These are phyloP conservation scores for Zaprionus camerounensis DNA, from an alignment of 1,140 invertebrate species.

Conservation along the genomic window DNA sequence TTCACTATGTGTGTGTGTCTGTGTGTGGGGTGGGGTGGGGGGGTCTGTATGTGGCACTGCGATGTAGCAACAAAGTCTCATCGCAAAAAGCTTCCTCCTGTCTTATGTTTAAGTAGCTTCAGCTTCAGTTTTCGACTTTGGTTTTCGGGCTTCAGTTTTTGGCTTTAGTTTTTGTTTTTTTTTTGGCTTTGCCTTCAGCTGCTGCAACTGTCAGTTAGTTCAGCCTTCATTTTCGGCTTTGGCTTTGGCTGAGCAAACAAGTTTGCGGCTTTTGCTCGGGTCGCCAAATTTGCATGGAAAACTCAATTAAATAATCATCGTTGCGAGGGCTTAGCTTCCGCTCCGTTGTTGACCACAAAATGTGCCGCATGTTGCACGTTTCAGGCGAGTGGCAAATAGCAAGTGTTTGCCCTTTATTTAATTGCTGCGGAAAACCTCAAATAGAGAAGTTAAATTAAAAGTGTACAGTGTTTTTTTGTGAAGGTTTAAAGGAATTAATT, in stretches of 20 bases:
- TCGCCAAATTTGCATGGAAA: slow-evolving; percentile 38
- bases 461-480: neutral
- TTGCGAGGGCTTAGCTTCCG: slow-evolving; percentile 8
- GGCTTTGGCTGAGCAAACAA: slow-evolving; percentile 38
- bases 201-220: slow-evolving; percentile 18
- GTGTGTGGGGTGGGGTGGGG: neutral
- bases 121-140: neutral
- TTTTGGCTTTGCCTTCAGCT: slow-evolving; percentile 14
- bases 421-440: neutral
- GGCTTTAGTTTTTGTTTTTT: neutral
- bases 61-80: slow-evolving; percentile 41
- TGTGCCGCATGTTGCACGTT: slow-evolving; percentile 1
- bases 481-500: neutral
- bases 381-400: neutral
- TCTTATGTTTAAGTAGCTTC: slow-evolving; percentile 29
- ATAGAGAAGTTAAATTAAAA: neutral
- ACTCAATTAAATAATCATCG: slow-evolving; percentile 59
- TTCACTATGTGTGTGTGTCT: slow-evolving; percentile 27
- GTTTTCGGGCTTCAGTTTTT: neutral
- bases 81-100: slow-evolving; percentile 34
- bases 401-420: neutral
- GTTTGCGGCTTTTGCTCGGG: slow-evolving; percentile 42
- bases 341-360: slow-evolving; percentile 11
- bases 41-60: slow-evolving; percentile 12
- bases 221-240: slow-evolving; percentile 45